phyloP scores from a whole-genome alignment of 2,888 invertebrate genomes.

The Drosophila meridiana region DNA sequence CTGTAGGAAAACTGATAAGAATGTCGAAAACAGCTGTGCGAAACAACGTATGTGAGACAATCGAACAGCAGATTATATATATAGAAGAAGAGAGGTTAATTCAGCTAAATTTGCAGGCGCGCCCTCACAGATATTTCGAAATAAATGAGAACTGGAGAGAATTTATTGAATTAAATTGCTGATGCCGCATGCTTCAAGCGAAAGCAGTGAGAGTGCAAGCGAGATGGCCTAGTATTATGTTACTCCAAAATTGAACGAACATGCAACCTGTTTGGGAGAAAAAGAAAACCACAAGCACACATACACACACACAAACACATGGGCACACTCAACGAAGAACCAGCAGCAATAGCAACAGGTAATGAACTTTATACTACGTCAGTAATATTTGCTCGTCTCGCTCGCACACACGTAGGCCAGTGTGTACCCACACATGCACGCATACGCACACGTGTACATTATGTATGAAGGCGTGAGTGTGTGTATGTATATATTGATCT shows the following conservation, averaged over 20 bases:
- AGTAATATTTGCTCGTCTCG: conserved; percentile 32
- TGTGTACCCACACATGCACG: conserved; percentile 1
- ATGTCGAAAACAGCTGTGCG: conserved; percentile 34
- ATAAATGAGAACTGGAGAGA: conserved; percentile 6
- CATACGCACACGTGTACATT: conserved; percentile 3
- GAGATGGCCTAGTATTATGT: conserved; percentile 36
- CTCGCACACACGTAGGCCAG: conserved; percentile 36
- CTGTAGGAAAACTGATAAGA: conserved; percentile 11
- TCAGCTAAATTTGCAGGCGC: conserved; percentile 3
- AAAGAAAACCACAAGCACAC: background rate
- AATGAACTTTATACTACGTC: conserved; percentile 67
- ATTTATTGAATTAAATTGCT: conserved; percentile 43
- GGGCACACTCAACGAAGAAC: conserved; percentile 13
- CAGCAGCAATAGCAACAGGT: conserved; percentile 60
- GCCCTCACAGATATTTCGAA: conserved; percentile 17
- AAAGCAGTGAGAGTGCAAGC: conserved; percentile 21
- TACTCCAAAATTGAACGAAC: conserved; percentile 51
- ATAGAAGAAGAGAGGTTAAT: background rate
- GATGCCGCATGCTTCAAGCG: conserved; percentile 4
- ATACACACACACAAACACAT: background rate
- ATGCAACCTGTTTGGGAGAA: conserved; percentile 48
- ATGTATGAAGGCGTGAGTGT: conserved; percentile 2
- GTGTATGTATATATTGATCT: conserved; percentile 40
- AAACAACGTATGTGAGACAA: background rate
- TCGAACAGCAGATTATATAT: conserved; percentile 3